Percentiles rank a stretch among this genome's conserved stretches.
Conservation (phyloP, 2,888 invertebrate species). For the Argynnis bischoffii region DNA sequence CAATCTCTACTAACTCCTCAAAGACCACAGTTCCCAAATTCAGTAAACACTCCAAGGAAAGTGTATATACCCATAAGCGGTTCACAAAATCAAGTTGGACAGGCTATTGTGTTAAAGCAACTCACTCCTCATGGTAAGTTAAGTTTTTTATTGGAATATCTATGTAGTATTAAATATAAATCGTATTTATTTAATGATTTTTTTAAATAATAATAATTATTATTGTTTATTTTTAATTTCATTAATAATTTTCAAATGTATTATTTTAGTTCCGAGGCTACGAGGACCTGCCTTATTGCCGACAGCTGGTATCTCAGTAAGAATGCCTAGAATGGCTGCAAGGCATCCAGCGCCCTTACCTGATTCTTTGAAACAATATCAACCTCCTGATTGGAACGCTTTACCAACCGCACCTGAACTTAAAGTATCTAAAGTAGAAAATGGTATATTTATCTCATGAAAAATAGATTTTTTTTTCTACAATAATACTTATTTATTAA, state of each 20-base stretch:
- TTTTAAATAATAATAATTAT: too few relatives aligned
- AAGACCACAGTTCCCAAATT: conserved; percentile 47
- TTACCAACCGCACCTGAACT: conserved; percentile 92
- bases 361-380: conserved; percentile 75
- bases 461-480: conserved; percentile 82
- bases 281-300: conserved; percentile 26
- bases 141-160: too few relatives aligned
- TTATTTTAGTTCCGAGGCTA: conserved; percentile 48
- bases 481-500: too few relatives aligned
- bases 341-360: conserved; percentile 86
- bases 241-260: neutral
- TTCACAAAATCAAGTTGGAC: conserved; percentile 57
- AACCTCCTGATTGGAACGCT: conserved; percentile 83
- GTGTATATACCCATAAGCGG: conserved; percentile 75
- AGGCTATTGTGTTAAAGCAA: conserved; percentile 63
- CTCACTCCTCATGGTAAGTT: conserved; percentile 55
- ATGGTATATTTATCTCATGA: conserved; percentile 96
- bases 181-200: too few relatives aligned
- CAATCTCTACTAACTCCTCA: conserved; percentile 61
- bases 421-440: conserved; percentile 89
- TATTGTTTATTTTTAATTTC: neutral
- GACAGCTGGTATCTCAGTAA: conserved; percentile 21
- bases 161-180: too few relatives aligned
- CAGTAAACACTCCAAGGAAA: conserved; percentile 62
- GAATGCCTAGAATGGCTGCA: conserved; percentile 26